Evolutionary conservation across 2,888 invertebrate species (phyloP), one percentile per base, ranked within the genome.

Genomic region (Pecten maximus): DNA sequence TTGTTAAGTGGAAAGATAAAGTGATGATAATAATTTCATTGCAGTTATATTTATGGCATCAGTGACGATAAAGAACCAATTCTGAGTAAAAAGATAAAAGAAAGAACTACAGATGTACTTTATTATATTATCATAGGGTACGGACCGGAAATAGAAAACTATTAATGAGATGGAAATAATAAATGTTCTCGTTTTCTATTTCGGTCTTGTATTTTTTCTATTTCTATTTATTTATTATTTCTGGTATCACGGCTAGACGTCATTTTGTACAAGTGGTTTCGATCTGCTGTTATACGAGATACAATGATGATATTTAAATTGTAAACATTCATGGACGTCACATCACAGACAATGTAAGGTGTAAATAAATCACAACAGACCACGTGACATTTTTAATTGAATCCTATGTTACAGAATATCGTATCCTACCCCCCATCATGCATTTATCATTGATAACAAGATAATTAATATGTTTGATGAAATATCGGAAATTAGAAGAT

Each of bases 381-480:
- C 74, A 74, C 74, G 35, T 74, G 74, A 74, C 35, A 74, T 74
- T 74, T 54, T 74, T 74, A 74, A 74, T 74, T 74, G 74, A 35
- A 74, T 23, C 74, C 74, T 2, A n/a, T 74, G 74, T 74, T 28
- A 74, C 28, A 74, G 1, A 74, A 35, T 28, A 74, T 74, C 15
- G 35, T 35, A 74, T 74, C 74, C 10, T 23, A 74, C 28, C 74
- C 28, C 74, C 74, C 74, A 74, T 74, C 74, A 15, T 35, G 74
- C 74, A 28, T 74, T 74, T 74, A 74, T 74, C 74, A 74, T 28
- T 74, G 74, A 74, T 74, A 74, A 74, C 74, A 35, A 28, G 74
- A 74, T 74, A 74, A 74, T 74, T 74, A 74, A 74, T 74, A 74
- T 35, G 74, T 74, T 74, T 35, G 74, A 74, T 74, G 35, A 74